Evolutionary conservation across 1,140 invertebrate species (phyloP), one percentile per base, ranked within the genome.

Genomic region (Chironomus striatipennis): DNA sequence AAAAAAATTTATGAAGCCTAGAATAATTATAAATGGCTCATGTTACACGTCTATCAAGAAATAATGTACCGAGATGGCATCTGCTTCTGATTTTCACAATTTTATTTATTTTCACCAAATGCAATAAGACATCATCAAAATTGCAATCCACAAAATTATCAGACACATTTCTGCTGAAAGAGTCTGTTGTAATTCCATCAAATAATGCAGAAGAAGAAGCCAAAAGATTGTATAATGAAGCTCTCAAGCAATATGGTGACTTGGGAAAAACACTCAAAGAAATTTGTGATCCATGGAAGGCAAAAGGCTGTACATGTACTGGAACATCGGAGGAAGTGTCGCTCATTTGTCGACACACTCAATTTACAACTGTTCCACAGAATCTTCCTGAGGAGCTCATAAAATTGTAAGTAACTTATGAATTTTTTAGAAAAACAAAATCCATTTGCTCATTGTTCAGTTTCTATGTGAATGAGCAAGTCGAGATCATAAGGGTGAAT

Each of bases 251-350:
- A 21, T 21, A 20, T 70, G 65, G 65, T 18, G 65, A 70, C 18
- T 70, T 70, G 18, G 74, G 78, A 74, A 78, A 78, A 1, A 78
- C 78, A 0, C 21, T 80, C 73, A 79, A 80, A 74, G 73, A 74
- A 24, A 75, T 82, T 6, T 82, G 81, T 73, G 81, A 81, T 34
- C 57, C 76, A 64, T 82, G 81, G 81, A 75, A 76, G 74, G 78
- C 77, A 43, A 80, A 80, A 78, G 17, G 81, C 73, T 82, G 81
- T 74, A 79, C 80, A 42, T 82, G 81, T 75, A 79, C 74, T 12
- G 81, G 81, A 73, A 76, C 76, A n/a, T 73, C 80, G 73, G 77
- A 79, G 67, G 78, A 76, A 57, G 75, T 82, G 17, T 78, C 79
- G 42, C 74, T 82, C 17, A 80, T 77, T 73, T 82, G 81, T 34